Evolutionary conservation across 2,113 vertebrate species (phyloP).

Genomic region (Ctenomys sociabilis): DNA sequence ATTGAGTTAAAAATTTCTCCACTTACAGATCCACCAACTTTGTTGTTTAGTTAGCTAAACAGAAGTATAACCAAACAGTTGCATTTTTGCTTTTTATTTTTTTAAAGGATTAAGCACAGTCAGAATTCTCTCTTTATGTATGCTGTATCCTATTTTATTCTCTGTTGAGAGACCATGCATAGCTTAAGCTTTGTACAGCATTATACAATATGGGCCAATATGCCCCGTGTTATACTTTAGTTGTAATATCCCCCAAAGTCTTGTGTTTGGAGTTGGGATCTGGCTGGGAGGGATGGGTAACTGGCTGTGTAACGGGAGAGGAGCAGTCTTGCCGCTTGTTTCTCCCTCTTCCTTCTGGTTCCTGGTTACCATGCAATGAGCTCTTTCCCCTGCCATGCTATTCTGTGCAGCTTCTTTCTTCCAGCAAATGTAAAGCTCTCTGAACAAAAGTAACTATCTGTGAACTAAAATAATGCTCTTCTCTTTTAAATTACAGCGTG

Average conservation of each 20-base stretch:
- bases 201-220: not conserved
- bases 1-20: not conserved
- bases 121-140: not conserved
- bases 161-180: constrained; percentile 8
- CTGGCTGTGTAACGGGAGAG: not conserved
- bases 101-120: not conserved
- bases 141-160: not conserved
- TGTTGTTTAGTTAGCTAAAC: not conserved
- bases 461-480: not conserved
- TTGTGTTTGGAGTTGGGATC: not conserved
- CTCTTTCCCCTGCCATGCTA: not conserved
- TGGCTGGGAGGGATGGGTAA: no score
- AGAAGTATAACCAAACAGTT: not conserved
- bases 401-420: not conserved
- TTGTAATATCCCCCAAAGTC: not conserved
- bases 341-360: not conserved
- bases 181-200: not conserved
- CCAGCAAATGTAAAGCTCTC: not conserved
- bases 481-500: not conserved
- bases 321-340: not conserved
- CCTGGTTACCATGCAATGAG: not conserved
- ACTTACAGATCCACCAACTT: not conserved
- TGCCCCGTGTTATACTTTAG: not conserved
- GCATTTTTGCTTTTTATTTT: not conserved
- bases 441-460: not conserved